Evolutionary conservation across 37 sponge, comb jelly and placozoan genomes (phyloP), one percentile per base, ranked within the genome.

Genomic region (Halisarca cf. caerulea): DNA sequence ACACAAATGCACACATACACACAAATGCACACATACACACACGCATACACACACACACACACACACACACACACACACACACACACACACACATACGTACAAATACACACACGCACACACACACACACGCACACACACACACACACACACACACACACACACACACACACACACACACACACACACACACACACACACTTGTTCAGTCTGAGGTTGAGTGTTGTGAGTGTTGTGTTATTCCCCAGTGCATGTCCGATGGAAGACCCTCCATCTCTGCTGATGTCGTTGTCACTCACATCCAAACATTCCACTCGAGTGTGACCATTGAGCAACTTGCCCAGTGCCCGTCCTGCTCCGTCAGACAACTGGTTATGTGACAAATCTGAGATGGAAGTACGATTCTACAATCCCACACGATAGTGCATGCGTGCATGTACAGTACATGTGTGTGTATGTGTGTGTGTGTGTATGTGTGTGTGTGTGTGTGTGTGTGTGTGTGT

Each of bases 231-330:
- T 7, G 75, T 86, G 80, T 97, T 97, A 54, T 54, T 89, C 68
- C 93, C 86, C 8, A 97, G 89, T 36, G 96, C 91, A 58, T 95
- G 96, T 33, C 96, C 96, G 27, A 97, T 86, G 35, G 96, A 81
- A 2, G 60, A 61, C 0, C 93, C 98, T 41, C 96, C 96, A 7
- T 79, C 79, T 17, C 71, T 57, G 0, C 89, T 89, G 70, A 97
- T 87, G 24, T 23, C 28, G 42, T 97, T 97, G 77, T 93, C 84
- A 72, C 90, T 86, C 38, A 97, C 60, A 55, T 95, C 77, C 18
- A 97, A 72, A 7, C 74, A 57, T 11, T 83, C 61, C 44, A 97
- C 85, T 25, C 15, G 23, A n/a, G 78, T 66, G 87, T 87, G 93
- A 35, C 88, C 93, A 71, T 88, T 87, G 34, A 97, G 77, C 23